Evolutionary conservation across 2,888 invertebrate species (phyloP).

Genomic region (Neria commutata): DNA sequence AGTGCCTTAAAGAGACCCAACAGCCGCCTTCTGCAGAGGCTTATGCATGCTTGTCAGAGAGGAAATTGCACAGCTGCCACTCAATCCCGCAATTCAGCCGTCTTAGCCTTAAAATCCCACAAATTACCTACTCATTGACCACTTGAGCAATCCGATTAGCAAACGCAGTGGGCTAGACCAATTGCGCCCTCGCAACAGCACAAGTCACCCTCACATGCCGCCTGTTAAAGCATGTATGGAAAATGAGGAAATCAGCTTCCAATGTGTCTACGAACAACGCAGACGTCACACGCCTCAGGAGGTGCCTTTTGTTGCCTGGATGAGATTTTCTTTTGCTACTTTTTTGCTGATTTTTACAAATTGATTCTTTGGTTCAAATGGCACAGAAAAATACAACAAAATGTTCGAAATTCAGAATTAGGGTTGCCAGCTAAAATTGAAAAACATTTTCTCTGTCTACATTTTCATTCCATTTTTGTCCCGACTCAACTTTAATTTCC

Average conservation of each 20-base stretch:
- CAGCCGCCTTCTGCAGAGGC: too few relatives aligned
- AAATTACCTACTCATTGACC: constrained; percentile 50
- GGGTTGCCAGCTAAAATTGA: too few relatives aligned
- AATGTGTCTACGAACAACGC: constrained; percentile 40
- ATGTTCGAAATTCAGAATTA: not conserved
- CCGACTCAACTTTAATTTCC: too few relatives aligned
- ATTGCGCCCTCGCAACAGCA: constrained; percentile 5
- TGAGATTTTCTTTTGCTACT: constrained; percentile 23
- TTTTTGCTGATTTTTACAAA: constrained; percentile 39
- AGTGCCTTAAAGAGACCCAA: too few relatives aligned
- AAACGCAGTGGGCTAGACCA: constrained; percentile 36
- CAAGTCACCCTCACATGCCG: constrained; percentile 35
- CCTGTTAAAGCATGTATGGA: not conserved
- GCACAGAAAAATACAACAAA: not conserved
- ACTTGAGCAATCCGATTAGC: constrained; percentile 51
- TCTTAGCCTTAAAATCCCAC: constrained; percentile 40
- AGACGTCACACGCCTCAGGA: constrained; percentile 55
- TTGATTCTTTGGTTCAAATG: constrained; percentile 37
- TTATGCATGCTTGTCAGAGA: not conserved
- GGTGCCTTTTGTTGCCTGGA: constrained; percentile 33
- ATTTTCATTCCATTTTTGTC: too few relatives aligned
- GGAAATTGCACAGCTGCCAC: not conserved
- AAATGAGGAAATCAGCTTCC: constrained; percentile 25
- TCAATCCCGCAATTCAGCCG: constrained; percentile 6
- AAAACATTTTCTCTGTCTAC: too few relatives aligned